Percentiles rank a stretch among this genome's conserved stretches.
phyloP scores from a whole-genome alignment of 2,888 invertebrate genomes.

The Thymelicus acteon region DNA sequence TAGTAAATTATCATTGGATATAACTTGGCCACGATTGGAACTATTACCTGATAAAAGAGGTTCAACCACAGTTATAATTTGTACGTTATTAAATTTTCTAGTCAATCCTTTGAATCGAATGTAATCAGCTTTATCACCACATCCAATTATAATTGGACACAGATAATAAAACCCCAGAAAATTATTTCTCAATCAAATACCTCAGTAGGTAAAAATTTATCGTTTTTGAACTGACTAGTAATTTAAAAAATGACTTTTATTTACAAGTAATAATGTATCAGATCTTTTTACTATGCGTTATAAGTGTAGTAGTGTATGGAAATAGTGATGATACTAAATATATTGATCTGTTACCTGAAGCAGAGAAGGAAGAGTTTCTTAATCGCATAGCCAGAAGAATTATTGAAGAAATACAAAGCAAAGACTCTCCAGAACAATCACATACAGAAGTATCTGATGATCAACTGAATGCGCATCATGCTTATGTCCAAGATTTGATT shows the following conservation, averaged over 20 bases:
- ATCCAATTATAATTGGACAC: slow-evolving; percentile 16
- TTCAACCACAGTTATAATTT: background rate
- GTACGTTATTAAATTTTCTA: background rate
- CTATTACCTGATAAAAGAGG: too few species aligned
- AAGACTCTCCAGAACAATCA: slow-evolving; percentile 42
- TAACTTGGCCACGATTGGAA: too few species aligned
- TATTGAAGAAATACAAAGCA: slow-evolving; percentile 55
- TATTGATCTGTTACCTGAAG: slow-evolving; percentile 65
- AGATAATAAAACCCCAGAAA: slow-evolving; percentile 20
- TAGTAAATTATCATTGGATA: too few species aligned
- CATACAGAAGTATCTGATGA: slow-evolving; percentile 58
- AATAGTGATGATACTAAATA: slow-evolving; percentile 61
- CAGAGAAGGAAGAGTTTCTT: slow-evolving; percentile 65
- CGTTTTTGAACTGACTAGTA: background rate
- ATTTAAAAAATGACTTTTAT: slow-evolving; percentile 21
- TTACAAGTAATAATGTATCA: slow-evolving; percentile 18
- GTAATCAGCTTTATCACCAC: slow-evolving; percentile 18
- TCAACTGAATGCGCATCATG: slow-evolving; percentile 56
- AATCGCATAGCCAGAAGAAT: slow-evolving; percentile 67
- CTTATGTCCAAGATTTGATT: slow-evolving; percentile 60
- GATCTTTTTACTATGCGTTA: slow-evolving; percentile 15
- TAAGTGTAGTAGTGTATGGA: slow-evolving; percentile 4
- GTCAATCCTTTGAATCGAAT: slow-evolving; percentile 6
- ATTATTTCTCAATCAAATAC: slow-evolving; percentile 25
- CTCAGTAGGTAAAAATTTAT: slow-evolving; percentile 44